Conservation (phyloP, 2,888 invertebrate genomes). For the Ernsta delagoae region DNA sequence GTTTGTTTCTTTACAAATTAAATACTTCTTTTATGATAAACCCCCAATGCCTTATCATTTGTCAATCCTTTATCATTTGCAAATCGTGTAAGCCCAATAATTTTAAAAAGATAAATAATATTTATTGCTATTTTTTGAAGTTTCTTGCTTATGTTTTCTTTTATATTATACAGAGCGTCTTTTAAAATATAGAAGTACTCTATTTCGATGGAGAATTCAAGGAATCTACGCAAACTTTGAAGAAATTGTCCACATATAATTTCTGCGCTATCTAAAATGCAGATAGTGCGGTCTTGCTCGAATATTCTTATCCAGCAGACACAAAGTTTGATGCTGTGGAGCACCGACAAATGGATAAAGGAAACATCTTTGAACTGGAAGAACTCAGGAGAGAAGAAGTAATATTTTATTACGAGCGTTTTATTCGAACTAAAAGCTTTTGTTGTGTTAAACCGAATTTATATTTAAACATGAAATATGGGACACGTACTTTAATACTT, state of each 20-base stretch:
- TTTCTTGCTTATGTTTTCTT: no score
- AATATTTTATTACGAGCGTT: constrained; percentile 14
- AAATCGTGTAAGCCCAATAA: no score
- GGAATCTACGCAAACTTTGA: constrained; percentile 11
- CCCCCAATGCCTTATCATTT: no score
- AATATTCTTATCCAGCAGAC: constrained; percentile 27
- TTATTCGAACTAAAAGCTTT: constrained; percentile 12
- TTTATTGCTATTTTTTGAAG: no score
- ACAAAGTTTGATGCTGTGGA: constrained; percentile 23
- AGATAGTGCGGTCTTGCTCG: constrained; percentile 25
- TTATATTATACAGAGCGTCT: no score
- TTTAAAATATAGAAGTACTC: no score
- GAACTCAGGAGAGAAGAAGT: constrained; percentile 3
- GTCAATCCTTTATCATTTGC: no score
- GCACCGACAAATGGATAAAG: constrained; percentile 10
- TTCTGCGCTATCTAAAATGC: constrained; percentile 25
- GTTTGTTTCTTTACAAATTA: no score
- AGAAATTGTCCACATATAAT: constrained; percentile 18
- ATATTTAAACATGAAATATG: background rate
- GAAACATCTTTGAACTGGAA: constrained; percentile 17
- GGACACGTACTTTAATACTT: no score
- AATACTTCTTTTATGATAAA: no score
- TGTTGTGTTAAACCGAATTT: background rate
- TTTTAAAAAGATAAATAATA: no score
- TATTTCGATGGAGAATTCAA: constrained; percentile 6